Conservation (phyloP, 1,140 invertebrate species). For the Apolygus lucorum region DNA sequence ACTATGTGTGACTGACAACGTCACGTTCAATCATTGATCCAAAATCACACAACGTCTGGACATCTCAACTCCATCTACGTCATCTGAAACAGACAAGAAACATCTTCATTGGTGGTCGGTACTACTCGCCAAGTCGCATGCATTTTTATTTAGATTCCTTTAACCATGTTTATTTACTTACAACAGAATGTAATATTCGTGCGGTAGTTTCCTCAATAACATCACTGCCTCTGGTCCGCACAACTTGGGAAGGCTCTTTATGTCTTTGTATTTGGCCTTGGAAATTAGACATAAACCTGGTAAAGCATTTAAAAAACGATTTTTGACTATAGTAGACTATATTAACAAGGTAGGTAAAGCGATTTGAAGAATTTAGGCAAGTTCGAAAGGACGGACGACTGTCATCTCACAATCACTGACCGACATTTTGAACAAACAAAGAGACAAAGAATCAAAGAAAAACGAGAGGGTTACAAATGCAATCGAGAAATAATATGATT, state of each 20-base stretch:
- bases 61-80: too few relatives aligned
- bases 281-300: not conserved
- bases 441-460: too few relatives aligned
- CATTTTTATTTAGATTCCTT: too few relatives aligned
- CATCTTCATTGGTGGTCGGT: not conserved
- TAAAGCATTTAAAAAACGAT: not conserved
- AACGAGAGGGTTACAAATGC: not conserved
- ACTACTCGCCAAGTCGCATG: not conserved
- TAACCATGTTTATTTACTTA: too few relatives aligned
- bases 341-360: not conserved
- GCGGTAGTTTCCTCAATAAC: too few relatives aligned
- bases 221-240: too few relatives aligned
- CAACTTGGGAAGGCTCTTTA: not conserved
- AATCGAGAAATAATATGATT: not conserved
- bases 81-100: not conserved
- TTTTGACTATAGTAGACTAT: not conserved
- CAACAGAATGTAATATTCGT: too few relatives aligned
- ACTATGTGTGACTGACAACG: too few relatives aligned
- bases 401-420: too few relatives aligned
- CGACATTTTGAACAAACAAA: too few relatives aligned
- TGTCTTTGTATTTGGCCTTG: constrained; percentile 1
- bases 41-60: too few relatives aligned
- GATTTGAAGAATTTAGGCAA: not conserved
- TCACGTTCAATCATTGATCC: too few relatives aligned
- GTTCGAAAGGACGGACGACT: not conserved